Percentiles rank a stretch among this genome's conserved stretches.
Conservation (phyloP, 2,113 vertebrate genomes). For the Chamaetylas fuelleborni region DNA sequence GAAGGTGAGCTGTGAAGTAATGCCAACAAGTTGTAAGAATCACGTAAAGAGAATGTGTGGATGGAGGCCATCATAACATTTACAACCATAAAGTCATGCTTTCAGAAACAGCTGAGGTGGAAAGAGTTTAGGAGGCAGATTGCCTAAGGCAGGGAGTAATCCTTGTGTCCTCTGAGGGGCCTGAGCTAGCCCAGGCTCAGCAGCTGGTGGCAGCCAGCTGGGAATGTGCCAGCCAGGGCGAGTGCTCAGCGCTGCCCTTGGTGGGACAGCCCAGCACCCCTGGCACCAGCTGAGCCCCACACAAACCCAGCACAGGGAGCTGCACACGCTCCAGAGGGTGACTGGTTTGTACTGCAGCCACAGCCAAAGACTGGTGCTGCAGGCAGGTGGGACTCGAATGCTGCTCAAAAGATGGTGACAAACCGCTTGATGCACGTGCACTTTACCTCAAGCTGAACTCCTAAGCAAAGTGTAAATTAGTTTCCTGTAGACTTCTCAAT, state of each 20-base stretch:
- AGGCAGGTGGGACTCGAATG: background rate
- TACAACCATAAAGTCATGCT: background rate
- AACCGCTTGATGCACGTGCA: background rate
- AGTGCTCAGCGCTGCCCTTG: background rate
- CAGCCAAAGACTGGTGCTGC: background rate
- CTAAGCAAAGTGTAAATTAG: background rate
- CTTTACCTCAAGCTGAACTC: background rate
- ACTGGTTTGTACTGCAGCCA: background rate
- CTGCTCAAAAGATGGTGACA: background rate
- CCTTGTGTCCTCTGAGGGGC: background rate
- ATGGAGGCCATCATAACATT: background rate
- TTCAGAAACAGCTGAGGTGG: background rate
- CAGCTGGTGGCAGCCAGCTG: background rate
- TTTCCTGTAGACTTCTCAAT: background rate
- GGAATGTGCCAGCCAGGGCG: accelerated
- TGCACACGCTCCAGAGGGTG: background rate
- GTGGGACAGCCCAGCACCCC: background rate
- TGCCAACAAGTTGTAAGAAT: background rate
- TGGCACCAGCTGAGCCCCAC: background rate
- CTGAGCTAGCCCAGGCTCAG: background rate
- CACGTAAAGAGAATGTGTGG: background rate
- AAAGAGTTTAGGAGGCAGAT: background rate
- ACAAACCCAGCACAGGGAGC: accelerated
- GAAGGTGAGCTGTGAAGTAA: background rate
- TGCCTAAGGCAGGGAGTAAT: background rate